Base-by-base conservation (phyloP, 2,113 vertebrate species). In the Lamprologus speciosus region DNA sequence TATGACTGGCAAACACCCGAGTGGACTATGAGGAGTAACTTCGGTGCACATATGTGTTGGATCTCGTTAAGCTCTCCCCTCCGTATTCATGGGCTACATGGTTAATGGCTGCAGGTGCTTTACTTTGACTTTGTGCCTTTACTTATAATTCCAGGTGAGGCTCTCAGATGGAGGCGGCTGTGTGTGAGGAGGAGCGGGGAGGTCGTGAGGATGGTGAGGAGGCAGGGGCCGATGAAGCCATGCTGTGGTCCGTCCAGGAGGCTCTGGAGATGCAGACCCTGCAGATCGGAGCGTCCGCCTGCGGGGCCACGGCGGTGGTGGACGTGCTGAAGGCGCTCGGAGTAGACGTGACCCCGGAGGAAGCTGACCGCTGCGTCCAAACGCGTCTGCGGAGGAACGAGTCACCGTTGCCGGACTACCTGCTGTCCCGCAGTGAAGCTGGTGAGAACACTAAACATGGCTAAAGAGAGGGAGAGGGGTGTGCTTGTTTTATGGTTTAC, bases 231-330 rank as follows among this genome's bases (percentile, higher is more conserved):
- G 84, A 53, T 5, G 47, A 58, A 31, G 95, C 95, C 85, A 96
- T 97, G 95, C 89, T 97, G 88, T 97, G 97, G 96, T 95, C 95
- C 82, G 16, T 96, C 73, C 93, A 92, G 84, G 96, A 97, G 91
- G 96, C 97, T 3, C 42, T 95, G 42, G 91, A 96, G 92, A 95
- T 92, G 85, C 96, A 97, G 91, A 96, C 95, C 2, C 86, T 94
- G 65, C 97, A 97, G 95, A 97, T 96, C 4, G 97, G 96, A 8
- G 92, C 82, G 1, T 97, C 96, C 1, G 95, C 96, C 8, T 97
- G 97, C 53, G 96, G 97, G 13, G 96, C 96, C 82, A 97, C 96
- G 0, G 96, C 97, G 0, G 94, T 97, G 35, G 92, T 97, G 88
- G 96, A 97, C 26, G 96, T 96, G 7, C 90, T 97, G 45, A 96